Evolutionary conservation across 2,888 invertebrate genomes (phyloP), one percentile per base, ranked within the genome.

Genomic region (Heliconius charithonia): DNA sequence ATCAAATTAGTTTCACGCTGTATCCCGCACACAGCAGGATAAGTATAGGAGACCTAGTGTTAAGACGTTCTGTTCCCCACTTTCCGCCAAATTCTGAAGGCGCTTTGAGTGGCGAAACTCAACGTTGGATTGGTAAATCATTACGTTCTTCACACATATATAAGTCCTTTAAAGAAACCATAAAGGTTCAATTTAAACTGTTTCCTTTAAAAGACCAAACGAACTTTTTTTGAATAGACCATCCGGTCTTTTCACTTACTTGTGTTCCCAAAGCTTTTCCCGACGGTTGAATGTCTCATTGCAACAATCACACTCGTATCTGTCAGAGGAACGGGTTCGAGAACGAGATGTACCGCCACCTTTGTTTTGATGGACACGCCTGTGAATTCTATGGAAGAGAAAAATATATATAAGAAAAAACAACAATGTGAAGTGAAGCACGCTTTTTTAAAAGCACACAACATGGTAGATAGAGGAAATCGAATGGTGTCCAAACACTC

Each of bases 301-400:
- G 85, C 95, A 95, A 56, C 93, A 94, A 77, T 95, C 95, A 51
- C 95, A 95, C 86, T 94, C 94, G 88, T 95, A 95, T 3, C 93
- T 83, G 81, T 93, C 93, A 0, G 92, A 85, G 0, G 89, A 88
- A 0, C 93, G 89, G 32, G 90, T 86, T 4, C 93, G 89, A 12
- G 91, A 87, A 0, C 94, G 85, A 0, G 89, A 83, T 19, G 86
- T 88, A 0, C 92, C 91, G 7, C 84, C 83, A 32, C 92, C 92
- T 45, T 93, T 88, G 81, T 86, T 89, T 82, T 91, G 91, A 81
- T 95, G 95, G 0, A 89, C 84, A 51, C 95, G 89, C 3, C 93
- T 88, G 84, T 95, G 95, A 72, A 95, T 95, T 83, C 95, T 95
- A 88, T 0, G 63, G n/a, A 73, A 45, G 9, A 45, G 51, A 29